Evolutionary conservation across 35 echinoderm and acorn worm genomes (phyloP).

Genomic region (Acanthaster planci): DNA sequence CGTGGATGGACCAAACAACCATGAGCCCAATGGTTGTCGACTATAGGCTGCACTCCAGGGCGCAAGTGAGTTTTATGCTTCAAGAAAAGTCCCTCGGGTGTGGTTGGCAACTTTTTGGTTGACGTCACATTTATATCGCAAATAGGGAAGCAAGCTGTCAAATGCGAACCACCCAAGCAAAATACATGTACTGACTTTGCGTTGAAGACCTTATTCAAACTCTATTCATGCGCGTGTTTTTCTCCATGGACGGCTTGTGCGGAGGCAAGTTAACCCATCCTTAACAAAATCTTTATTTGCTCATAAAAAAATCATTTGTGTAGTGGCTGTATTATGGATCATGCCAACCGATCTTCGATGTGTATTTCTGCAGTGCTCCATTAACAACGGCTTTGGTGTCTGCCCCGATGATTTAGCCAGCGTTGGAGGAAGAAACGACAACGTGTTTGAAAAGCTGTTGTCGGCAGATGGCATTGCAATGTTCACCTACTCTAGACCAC

Average conservation of each 20-base stretch:
- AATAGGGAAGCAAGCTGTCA: too few relatives aligned
- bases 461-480: slow-evolving; percentile 19
- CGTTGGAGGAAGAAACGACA: slow-evolving; percentile 32
- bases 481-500: slow-evolving; percentile 40
- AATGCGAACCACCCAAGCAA: too few relatives aligned
- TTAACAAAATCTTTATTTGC: not conserved
- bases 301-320: too few relatives aligned
- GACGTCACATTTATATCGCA: too few relatives aligned
- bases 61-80: slow-evolving; percentile 36
- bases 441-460: not conserved
- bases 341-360: too few relatives aligned
- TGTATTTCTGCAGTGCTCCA: slow-evolving; percentile 28
- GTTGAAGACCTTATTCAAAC: too few relatives aligned
- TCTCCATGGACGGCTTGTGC: not conserved
- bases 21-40: not conserved
- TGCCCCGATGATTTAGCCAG: slow-evolving; percentile 29
- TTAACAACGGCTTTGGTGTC: slow-evolving; percentile 22
- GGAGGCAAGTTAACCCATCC: not conserved
- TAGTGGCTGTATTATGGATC: too few relatives aligned
- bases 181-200: too few relatives aligned
- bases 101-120: too few relatives aligned
- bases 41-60: slow-evolving; percentile 13
- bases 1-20: slow-evolving; percentile 14
- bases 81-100: too few relatives aligned
- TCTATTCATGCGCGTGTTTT: too few relatives aligned